Percentiles rank a stretch among this genome's conserved stretches.
phyloP scores from a whole-genome alignment of 2,888 invertebrate species.

The Pyrrhosoma nymphula region DNA sequence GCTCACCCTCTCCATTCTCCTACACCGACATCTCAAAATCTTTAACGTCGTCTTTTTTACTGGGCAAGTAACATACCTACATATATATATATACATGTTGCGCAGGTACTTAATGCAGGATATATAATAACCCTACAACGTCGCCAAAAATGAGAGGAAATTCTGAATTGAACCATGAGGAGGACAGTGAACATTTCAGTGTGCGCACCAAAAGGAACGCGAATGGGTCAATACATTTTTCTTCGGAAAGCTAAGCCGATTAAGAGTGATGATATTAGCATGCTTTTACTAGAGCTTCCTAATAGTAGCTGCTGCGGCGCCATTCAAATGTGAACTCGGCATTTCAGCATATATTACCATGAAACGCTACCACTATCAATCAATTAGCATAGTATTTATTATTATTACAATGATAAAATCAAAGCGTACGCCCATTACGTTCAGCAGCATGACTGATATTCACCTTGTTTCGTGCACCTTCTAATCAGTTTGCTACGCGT shows the following conservation, averaged over 20 bases:
- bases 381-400: not conserved
- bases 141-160: no score
- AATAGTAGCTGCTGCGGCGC: not conserved
- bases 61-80: no score
- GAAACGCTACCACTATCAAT: not conserved
- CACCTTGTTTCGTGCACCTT: not conserved
- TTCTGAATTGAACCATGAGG: not conserved
- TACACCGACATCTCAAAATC: no score
- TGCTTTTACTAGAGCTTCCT: conserved; percentile 14
- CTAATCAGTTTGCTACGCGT: not conserved
- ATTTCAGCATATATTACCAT: not conserved
- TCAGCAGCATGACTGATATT: not conserved
- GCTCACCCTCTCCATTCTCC: no score
- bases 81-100: no score
- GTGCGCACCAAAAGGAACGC: not conserved
- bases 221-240: not conserved
- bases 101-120: no score
- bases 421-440: not conserved
- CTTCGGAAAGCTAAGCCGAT: not conserved
- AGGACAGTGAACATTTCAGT: not conserved
- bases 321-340: not conserved
- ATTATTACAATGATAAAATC: not conserved
- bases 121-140: no score
- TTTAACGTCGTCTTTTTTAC: no score
- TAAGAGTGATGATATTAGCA: not conserved